Base-by-base conservation (phyloP, 1,140 invertebrate genomes). In the Atta cephalotes region DNA sequence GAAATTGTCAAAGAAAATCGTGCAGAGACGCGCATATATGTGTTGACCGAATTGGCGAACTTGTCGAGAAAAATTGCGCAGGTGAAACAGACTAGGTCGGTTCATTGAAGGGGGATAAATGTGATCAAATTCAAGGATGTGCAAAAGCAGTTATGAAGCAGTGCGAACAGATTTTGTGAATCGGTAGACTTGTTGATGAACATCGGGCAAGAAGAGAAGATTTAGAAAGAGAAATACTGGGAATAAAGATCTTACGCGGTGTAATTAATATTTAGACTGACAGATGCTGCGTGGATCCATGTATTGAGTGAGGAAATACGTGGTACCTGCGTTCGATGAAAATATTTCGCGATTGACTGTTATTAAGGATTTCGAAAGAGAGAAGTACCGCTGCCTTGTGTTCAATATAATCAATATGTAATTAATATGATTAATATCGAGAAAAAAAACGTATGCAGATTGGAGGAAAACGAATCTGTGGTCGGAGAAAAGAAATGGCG, bases 401-500 rank as follows among this genome's bases (percentile, higher is more conserved):
- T 71, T 39, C 18, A 28, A 49, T 12, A 53, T 25, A 25, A 21
- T 25, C 35, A 35, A 60, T 45, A 45, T 58, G 66, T 45, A 10
- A 45, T 45, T 9, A 45, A 45, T 45, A 49, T 82, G 49, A 51
- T 51, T 72, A 60, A 72, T 74, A 21, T 25, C 9, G 21, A 81
- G 3, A 12, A 45, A 82, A 62, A 71, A 31, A 60, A 72, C 12
- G 2, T 49, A 49, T 28, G 53, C 12, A 9, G 0, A 0, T 39
- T 56, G 25, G 53, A 14, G 6, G 35, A 16, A 72, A 10, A 39
- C 1, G 4, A 28, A 49, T 71, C 31, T 56, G 18, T n/a, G 18
- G 10, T 35, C 18, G 10, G 25, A n/a, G 51, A 31, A 3, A 0
- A 18, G 31, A 10, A 45, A 39, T 16, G 39, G 2, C 39, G 39